Evolutionary conservation across 2,888 invertebrate genomes (phyloP), one percentile per base, ranked within the genome.

Genomic region (Diplolepis rosae): DNA sequence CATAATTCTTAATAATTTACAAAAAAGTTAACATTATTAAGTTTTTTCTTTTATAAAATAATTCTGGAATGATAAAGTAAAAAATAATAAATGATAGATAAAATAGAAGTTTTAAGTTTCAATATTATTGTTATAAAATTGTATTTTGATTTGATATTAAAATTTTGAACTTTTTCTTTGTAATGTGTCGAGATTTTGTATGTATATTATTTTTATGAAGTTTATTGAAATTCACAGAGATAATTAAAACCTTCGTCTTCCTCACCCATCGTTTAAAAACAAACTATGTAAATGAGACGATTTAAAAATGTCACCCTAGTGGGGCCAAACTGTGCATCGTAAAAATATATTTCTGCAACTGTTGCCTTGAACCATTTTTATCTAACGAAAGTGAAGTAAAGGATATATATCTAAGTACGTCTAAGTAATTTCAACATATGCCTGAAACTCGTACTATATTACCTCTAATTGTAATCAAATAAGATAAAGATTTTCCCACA

Each of bases 321-420:
- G 61, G 61, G 61, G 61, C 61, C 61, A 61, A 61, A 61, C 13
- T 61, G n/a, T 7, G 27, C 61, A 24, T 61, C 61, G 27, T 42
- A 61, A 39, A 61, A 24, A 24, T 39, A n/a, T n/a, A 61, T 61
- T 39, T 61, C 61, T 61, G 61, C 27, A 61, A 61, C 39, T 61
- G 61, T 61, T 61, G 61, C 61, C 61, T 61, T 61, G 61, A 42
- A 61, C 18, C 61, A 61, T 42, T 61, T 39, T 13, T 42, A 61
- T 61, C 61, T 27, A 61, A 61, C 24, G 61, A 61, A 61, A 61
- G 61, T 42, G 39, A 61, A 39, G 39, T n/a, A 61, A 39, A 39
- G 6, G 7, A 61, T 50, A 61, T 61, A 39, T 18, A 39, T 39
- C 61, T 35, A 61, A 24, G 11, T 22, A 56, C 2, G 24, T 35